phyloP scores from a whole-genome alignment of 2,113 vertebrate species.

The Procavia capensis region DNA sequence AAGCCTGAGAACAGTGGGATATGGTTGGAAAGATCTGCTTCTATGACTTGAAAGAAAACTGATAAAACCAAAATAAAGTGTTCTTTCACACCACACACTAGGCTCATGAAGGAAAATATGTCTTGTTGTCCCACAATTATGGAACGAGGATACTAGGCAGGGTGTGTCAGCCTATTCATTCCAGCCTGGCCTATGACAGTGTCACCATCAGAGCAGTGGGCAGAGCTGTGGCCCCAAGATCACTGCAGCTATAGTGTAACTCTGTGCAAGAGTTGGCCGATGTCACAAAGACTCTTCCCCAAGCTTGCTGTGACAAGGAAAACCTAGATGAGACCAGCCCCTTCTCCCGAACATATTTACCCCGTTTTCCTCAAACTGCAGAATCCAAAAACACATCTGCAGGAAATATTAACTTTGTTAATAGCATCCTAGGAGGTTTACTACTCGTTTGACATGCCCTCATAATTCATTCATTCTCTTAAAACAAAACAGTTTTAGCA shows the following conservation, averaged over 20 bases:
- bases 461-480: background rate
- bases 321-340: background rate
- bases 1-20: background rate
- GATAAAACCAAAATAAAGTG: background rate
- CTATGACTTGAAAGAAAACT: background rate
- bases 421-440: background rate
- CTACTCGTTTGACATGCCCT: background rate
- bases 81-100: too few species aligned
- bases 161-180: too few species aligned
- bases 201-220: too few species aligned
- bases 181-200: too few species aligned
- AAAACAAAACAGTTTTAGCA: background rate
- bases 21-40: background rate
- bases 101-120: background rate
- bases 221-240: too few species aligned
- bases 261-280: too few species aligned
- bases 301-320: background rate
- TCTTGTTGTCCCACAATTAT: too few species aligned
- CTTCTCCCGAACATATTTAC: background rate
- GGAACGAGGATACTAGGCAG: too few species aligned
- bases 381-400: background rate
- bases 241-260: too few species aligned
- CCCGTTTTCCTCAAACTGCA: background rate
- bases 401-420: background rate
- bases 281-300: background rate